phyloP scores from a whole-genome alignment of 1,140 invertebrate species.

The Melipona quadrifasciata region DNA sequence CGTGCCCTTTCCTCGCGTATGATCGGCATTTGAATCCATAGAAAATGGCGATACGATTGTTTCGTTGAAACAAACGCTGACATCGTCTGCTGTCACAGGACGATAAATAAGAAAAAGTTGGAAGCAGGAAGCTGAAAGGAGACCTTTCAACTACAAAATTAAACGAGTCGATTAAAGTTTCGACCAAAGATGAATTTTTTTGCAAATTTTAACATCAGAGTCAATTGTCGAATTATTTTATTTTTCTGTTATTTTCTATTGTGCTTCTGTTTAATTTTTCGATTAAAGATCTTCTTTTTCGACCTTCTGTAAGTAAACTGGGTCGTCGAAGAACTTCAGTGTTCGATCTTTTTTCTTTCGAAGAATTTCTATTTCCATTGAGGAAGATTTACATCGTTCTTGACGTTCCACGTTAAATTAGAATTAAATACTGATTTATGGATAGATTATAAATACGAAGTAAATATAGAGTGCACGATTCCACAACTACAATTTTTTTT shows the following conservation, averaged over 20 bases:
- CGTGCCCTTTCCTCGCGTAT: neutral
- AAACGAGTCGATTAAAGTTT: too few species aligned
- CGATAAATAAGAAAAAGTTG: neutral
- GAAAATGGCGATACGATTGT: neutral
- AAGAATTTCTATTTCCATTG: neutral
- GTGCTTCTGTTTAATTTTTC: neutral
- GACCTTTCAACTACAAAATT: too few species aligned
- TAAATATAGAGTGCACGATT: neutral
- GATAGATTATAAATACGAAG: neutral
- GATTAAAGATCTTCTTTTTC: neutral
- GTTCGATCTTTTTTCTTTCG: too few species aligned
- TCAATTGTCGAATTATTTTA: too few species aligned
- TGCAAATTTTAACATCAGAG: too few species aligned
- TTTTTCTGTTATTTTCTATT: too few species aligned
- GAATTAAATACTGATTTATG: neutral
- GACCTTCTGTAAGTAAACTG: too few species aligned
- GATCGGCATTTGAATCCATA: constrained; percentile 5
- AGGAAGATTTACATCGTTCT: neutral
- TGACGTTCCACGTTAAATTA: neutral
- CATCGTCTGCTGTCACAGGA: too few species aligned
- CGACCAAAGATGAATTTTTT: too few species aligned
- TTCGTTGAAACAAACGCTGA: neutral
- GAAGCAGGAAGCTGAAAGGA: neutral
- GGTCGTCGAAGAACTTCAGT: too few species aligned
- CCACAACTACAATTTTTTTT: neutral